phyloP scores from a whole-genome alignment of 2,113 vertebrate species.

The Charadrius vociferus region DNA sequence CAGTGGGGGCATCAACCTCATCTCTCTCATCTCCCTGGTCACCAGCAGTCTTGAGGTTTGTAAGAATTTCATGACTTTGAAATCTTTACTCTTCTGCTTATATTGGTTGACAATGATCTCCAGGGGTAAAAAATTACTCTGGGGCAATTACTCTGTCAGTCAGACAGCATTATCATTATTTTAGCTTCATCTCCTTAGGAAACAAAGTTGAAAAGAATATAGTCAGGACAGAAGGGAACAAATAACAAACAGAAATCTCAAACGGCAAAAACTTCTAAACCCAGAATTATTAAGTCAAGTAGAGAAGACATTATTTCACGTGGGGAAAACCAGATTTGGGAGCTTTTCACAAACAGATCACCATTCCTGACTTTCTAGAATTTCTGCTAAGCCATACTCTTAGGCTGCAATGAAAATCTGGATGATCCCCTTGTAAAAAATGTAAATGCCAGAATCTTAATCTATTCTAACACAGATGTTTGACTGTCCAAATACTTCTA shows the following conservation, averaged over 20 bases:
- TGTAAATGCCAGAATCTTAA: not conserved
- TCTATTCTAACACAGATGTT: conserved; percentile 9
- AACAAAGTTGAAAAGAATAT: not conserved
- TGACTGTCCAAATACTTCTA: not conserved
- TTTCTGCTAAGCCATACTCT: not conserved
- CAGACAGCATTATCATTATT: not conserved
- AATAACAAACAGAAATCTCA: not conserved
- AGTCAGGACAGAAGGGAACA: not conserved
- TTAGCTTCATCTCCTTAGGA: not conserved
- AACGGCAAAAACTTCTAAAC: not conserved
- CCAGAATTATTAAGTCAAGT: not conserved
- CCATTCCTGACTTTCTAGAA: conserved; percentile 16
- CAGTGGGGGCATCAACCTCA: not conserved
- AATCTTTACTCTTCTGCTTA: not conserved
- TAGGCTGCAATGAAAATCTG: conserved; percentile 16
- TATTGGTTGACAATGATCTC: not conserved
- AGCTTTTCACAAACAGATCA: conserved; percentile 1
- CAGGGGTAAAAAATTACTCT: not conserved
- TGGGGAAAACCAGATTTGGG: not conserved
- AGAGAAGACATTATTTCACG: not conserved
- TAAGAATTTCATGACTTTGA: not conserved
- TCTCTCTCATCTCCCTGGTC: not conserved
- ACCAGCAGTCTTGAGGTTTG: not conserved
- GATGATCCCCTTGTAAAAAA: conserved; percentile 27
- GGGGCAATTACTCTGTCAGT: not conserved